Percentiles rank a stretch among this genome's conserved stretches.
Conservation (phyloP, 2,797 vertebrate genomes). For the Malurus leucopterus region DNA sequence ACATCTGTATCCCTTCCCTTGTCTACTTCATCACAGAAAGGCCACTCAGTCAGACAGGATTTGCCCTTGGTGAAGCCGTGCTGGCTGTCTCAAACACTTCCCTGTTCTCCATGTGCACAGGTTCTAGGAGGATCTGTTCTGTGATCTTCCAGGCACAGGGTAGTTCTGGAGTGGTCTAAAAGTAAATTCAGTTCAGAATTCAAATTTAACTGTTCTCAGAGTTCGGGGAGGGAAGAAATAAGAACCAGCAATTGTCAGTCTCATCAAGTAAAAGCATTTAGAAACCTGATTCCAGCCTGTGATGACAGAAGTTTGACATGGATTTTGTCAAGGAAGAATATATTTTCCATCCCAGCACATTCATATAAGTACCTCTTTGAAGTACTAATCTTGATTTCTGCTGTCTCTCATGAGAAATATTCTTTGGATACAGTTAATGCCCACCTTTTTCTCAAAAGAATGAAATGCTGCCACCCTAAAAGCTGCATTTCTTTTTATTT, state of each 20-base stretch:
- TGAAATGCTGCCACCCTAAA: slow-evolving; percentile 18
- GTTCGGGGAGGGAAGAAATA: background rate
- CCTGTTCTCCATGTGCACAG: background rate
- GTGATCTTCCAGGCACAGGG: background rate
- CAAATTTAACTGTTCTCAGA: background rate
- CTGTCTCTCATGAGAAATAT: background rate
- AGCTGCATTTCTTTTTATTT: background rate
- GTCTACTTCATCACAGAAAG: background rate
- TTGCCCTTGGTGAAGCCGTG: background rate
- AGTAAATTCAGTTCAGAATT: background rate
- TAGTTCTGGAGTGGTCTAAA: background rate
- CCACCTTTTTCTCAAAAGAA: slow-evolving; percentile 18
- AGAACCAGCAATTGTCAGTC: background rate
- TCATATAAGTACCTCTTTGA: background rate
- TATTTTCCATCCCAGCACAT: background rate
- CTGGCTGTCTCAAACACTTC: background rate
- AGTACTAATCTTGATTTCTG: background rate
- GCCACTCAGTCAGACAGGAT: background rate
- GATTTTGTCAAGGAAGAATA: background rate
- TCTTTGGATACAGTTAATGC: background rate
- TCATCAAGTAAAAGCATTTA: background rate
- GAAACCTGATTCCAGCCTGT: background rate
- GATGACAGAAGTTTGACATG: background rate
- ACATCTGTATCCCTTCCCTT: background rate
- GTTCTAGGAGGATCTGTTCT: background rate